Conservation (phyloP, 2,113 vertebrate species). For the Macroglossus sobrinus region DNA sequence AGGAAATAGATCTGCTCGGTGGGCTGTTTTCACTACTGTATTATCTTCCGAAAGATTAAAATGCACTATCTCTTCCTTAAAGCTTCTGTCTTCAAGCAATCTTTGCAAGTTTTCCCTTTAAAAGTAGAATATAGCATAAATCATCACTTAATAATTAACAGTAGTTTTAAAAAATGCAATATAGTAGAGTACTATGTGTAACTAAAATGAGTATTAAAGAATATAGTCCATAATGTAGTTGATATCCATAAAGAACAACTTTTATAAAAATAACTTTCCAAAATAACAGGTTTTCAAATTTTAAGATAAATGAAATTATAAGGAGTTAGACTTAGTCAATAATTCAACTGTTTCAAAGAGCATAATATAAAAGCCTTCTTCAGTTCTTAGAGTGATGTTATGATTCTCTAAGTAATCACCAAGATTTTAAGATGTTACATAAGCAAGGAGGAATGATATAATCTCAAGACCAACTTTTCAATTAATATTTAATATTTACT, state of each 20-base stretch:
- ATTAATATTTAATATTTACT: slow-evolving; percentile 3
- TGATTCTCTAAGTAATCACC: background rate
- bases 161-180: background rate
- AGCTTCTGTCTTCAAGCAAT: slow-evolving; percentile 93
- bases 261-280: background rate
- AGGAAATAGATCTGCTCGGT: slow-evolving; percentile 90
- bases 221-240: background rate
- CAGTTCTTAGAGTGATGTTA: background rate
- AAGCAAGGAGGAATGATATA: slow-evolving; percentile 10
- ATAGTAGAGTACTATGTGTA: background rate
- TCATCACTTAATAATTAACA: background rate
- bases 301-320: background rate
- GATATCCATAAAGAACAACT: background rate
- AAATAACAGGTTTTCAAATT: background rate
- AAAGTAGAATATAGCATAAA: slow-evolving; percentile 30
- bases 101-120: slow-evolving; percentile 93
- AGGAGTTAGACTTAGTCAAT: background rate
- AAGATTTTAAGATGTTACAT: background rate
- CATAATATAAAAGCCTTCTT: background rate
- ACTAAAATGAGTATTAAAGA: background rate
- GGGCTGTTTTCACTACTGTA: slow-evolving; percentile 85
- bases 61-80: slow-evolving; percentile 97
- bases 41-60: slow-evolving; percentile 96
- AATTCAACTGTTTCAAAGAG: background rate
- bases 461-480: background rate